phyloP scores from a whole-genome alignment of 2,888 invertebrate genomes.

The Sabellastarte sp. region DNA sequence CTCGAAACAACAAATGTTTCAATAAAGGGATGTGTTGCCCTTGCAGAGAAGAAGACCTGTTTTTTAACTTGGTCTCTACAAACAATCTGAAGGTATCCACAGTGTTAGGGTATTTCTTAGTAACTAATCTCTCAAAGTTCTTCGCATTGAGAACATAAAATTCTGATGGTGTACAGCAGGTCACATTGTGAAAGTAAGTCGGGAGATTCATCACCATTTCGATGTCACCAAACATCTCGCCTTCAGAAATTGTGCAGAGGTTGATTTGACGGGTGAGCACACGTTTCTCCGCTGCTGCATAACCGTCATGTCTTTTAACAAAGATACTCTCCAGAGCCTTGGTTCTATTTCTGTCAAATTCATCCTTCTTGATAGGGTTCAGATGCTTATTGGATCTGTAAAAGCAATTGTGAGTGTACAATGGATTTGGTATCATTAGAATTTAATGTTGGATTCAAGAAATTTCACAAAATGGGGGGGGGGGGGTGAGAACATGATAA shows the following conservation, averaged over 20 bases:
- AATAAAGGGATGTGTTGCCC: conserved; percentile 43
- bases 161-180: conserved; percentile 44
- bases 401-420: no score
- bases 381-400: background rate
- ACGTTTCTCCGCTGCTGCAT: conserved; percentile 47
- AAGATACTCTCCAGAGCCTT: conserved; percentile 25
- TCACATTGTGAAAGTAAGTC: conserved; percentile 49
- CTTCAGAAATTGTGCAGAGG: conserved; percentile 42
- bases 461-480: no score
- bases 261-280: conserved; percentile 36
- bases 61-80: conserved; percentile 40
- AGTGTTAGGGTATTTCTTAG: conserved; percentile 8
- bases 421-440: no score
- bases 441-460: no score
- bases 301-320: conserved; percentile 46
- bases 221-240: conserved; percentile 49
- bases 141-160: conserved; percentile 51
- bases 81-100: background rate
- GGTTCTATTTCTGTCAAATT: background rate
- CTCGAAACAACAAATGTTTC: conserved; percentile 40
- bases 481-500: no score
- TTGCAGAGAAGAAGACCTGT: conserved; percentile 35
- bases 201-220: conserved; percentile 33
- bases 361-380: background rate
- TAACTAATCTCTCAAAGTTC: conserved; percentile 51